These are phyloP conservation scores for Maniola hyperantus DNA, from an alignment of 2,888 invertebrate species.

Conservation along the genomic window DNA sequence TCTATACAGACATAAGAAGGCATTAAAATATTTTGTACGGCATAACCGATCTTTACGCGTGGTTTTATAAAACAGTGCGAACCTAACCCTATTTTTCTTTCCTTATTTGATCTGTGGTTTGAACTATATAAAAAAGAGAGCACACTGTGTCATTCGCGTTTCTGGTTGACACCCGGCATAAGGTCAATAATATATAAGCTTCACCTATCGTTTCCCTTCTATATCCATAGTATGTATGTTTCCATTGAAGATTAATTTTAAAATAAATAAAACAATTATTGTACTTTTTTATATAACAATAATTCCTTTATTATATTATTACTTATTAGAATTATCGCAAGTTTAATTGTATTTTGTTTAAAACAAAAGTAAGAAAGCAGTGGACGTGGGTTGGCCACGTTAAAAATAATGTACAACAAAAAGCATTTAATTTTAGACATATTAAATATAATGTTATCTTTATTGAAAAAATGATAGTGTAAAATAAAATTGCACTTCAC, in stretches of 20 bases:
- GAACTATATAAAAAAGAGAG: background rate
- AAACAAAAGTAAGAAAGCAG: conserved; percentile 50
- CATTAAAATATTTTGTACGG: background rate
- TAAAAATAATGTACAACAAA: conserved; percentile 76
- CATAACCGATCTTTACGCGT: background rate
- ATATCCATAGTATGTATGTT: conserved; percentile 62
- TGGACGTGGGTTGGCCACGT: conserved; percentile 56
- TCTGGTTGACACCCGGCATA: conserved; percentile 47
- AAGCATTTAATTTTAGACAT: conserved; percentile 83
- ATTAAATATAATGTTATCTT: conserved; percentile 77
- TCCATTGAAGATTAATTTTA: conserved; percentile 69
- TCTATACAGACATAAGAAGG: background rate
- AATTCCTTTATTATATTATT: conserved; percentile 51
- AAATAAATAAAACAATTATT: conserved; percentile 71
- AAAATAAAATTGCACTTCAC: conserved; percentile 50
- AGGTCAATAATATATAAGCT: conserved; percentile 66
- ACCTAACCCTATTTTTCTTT: background rate
- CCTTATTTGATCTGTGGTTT: background rate
- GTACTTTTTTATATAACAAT: conserved; percentile 75
- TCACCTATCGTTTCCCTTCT: conserved; percentile 73
- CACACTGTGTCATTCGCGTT: conserved; percentile 39
- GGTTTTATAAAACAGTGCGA: background rate
- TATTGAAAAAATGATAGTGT: conserved; percentile 63
- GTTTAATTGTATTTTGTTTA: conserved; percentile 61
- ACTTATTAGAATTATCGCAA: conserved; percentile 72